Base-by-base conservation (phyloP, 2,113 vertebrate genomes). In the Pituophis catenifer region DNA sequence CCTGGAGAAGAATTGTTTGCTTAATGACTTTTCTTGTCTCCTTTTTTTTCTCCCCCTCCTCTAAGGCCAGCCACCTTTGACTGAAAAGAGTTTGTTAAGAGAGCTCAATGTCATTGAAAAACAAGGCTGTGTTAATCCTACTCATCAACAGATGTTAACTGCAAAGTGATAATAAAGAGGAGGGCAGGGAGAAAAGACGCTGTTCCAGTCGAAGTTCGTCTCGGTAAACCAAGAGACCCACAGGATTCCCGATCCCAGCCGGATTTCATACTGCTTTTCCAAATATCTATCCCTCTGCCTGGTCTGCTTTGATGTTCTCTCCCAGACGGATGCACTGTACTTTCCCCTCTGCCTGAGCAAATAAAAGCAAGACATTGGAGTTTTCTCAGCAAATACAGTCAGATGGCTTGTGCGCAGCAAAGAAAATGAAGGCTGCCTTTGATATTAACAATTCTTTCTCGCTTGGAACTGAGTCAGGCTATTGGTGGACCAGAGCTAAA, bases 241-340 rank as follows among this genome's bases (percentile, higher is more conserved):
- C 94, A 91, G 11, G 95, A 95, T 96, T 95, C 94, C 92, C 92
- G 2, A 88, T 91, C 92, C 95, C 97, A 98, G 97, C 97, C 96
- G n/a, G 97, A 96, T 97, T 96, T 98, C 98, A 98, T 94, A 98
- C 98, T 97, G 98, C 89, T 98, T 98, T 96, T 98, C 98, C 96
- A 99, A 99, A 99, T 98, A 98, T 96, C 98, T 97, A 97, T 98
- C 96, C 96, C 96, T 96, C 97, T 91, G 93, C 65, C 95, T 92
- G 95, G 70, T 91, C 95, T 95, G 89, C 98, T 99, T 99, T 99
- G 98, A 99, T 98, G 98, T 98, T 94, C 93, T 26, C 96, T 95
- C 98, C 97, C 97, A 97, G 96, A 98, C 59, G 96, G 97, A 98
- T 97, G 96, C 95, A 94, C 97, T 97, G 98, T 95, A 96, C 96